Evolutionary conservation across 2,113 vertebrate genomes (phyloP).

Genomic region (Actenoides hombroni): DNA sequence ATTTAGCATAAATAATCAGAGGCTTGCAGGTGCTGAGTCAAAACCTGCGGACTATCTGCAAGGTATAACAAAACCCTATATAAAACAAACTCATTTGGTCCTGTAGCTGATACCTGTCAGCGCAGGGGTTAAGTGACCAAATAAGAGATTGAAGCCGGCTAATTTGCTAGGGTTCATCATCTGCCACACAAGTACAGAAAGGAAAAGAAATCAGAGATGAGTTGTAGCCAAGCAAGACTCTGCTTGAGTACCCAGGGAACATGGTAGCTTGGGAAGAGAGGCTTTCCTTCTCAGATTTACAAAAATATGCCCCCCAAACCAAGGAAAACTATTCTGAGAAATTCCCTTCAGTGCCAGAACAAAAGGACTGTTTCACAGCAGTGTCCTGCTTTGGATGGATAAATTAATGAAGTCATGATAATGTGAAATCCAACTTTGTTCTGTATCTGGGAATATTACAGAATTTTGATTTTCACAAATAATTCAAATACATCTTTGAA

Average conservation of each 20-base stretch:
- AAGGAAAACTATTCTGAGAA: neutral
- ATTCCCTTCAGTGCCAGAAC: neutral
- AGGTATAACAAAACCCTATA: neutral
- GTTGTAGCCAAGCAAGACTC: neutral
- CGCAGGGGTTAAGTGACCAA: neutral
- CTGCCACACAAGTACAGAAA: neutral
- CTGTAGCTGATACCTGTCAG: neutral
- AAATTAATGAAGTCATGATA: neutral
- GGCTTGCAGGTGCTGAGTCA: neutral
- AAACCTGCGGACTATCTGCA: neutral
- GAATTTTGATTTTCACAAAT: neutral
- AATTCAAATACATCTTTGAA: neutral
- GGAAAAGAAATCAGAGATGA: neutral
- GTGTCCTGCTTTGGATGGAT: neutral
- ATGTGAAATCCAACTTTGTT: neutral
- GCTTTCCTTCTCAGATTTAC: neutral
- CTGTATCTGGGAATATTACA: neutral
- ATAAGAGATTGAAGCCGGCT: neutral
- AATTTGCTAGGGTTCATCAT: neutral
- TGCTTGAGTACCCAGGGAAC: neutral
- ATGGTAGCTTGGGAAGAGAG: neutral
- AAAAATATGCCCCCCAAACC: neutral
- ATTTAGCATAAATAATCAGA: neutral
- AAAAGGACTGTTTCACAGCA: neutral
- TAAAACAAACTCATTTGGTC: neutral